Evolutionary conservation across 1,140 invertebrate genomes (phyloP), one percentile per base, ranked within the genome.

Genomic region (Nasonia vitripennis): DNA sequence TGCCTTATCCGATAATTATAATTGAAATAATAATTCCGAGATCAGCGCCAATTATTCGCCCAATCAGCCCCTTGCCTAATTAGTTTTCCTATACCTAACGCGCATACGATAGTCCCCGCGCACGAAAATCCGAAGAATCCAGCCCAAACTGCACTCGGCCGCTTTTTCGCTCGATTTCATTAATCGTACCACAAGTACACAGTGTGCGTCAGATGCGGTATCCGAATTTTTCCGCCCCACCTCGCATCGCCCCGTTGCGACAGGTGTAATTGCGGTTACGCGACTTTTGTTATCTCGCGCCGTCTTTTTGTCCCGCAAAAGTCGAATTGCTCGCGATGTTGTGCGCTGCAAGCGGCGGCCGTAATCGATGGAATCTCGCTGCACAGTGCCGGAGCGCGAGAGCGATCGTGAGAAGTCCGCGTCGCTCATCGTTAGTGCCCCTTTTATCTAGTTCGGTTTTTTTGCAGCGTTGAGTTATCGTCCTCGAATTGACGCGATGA

Each of bases 291-390:
- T 79, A 78, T 51, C 71, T 20, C 34, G 67, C 62, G 7, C 20
- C 48, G 9, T 45, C 20, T 51, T 73, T 73, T 73, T 51, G 31
- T 7, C 31, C 45, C 67, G 12, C 12, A 45, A 45, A 10, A 23
- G 74, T 83, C 75, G 62, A 71, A 84, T 84, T 55, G 10, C 11
- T 37, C 67, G 20, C 62, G 10, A 20, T 45, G 51, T 23, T 41
- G 55, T 11, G 74, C 48, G 23, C 62, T 10, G 14, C n/a, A 27
- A 27, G 34, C 14, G 17, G 6, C 10, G 31, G 6, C 17, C 73
- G 41, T 31, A 55, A 84, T 84, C 83, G 45, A 78, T 71, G 83
- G 75, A 84, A 84, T 84, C 77, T 79, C 17, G 62, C 41, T 45
- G 1, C 1, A 10, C 41, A 7, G 41, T 9, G 23, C 27, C 1